These are phyloP conservation scores for Nephrocerus scutellatus DNA, from an alignment of 2,888 invertebrate species.

Conservation along the genomic window DNA sequence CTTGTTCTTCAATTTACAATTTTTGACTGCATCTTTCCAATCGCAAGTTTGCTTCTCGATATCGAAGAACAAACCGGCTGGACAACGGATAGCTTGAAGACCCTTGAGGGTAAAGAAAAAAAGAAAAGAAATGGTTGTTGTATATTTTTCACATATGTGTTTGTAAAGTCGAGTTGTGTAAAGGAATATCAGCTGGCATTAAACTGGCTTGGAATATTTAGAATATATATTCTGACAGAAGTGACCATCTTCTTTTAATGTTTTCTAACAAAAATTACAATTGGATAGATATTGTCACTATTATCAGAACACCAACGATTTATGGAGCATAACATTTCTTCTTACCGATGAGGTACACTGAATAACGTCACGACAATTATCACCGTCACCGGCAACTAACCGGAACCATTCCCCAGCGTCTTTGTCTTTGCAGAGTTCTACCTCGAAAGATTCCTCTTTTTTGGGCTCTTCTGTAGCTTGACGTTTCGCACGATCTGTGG, in stretches of 20 bases:
- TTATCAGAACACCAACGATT: too few relatives aligned
- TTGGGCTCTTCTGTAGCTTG: conserved; percentile 71
- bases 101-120: conserved; percentile 52
- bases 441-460: conserved; percentile 82
- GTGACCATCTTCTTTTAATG: neutral
- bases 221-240: neutral
- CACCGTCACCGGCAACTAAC: conserved; percentile 79
- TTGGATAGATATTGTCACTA: too few relatives aligned
- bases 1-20: conserved; percentile 84
- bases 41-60: conserved; percentile 93
- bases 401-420: conserved; percentile 95
- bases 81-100: conserved; percentile 86
- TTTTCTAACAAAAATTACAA: conserved; percentile 2
- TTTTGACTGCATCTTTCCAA: conserved; percentile 90
- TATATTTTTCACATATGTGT: neutral
- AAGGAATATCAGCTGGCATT: neutral
- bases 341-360: conserved; percentile 88
- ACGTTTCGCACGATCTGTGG: conserved; percentile 54
- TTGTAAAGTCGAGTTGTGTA: too few relatives aligned
- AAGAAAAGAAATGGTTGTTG: neutral
- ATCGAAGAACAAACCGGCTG: conserved; percentile 86
- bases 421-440: conserved; percentile 87
- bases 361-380: conserved; percentile 90
- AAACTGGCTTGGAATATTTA: neutral
- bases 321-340: too few relatives aligned